Percentiles rank a stretch among this genome's conserved stretches.
Evolutionary conservation across 2,888 invertebrate species (phyloP).

Genomic region (Apoda limacodes): DNA sequence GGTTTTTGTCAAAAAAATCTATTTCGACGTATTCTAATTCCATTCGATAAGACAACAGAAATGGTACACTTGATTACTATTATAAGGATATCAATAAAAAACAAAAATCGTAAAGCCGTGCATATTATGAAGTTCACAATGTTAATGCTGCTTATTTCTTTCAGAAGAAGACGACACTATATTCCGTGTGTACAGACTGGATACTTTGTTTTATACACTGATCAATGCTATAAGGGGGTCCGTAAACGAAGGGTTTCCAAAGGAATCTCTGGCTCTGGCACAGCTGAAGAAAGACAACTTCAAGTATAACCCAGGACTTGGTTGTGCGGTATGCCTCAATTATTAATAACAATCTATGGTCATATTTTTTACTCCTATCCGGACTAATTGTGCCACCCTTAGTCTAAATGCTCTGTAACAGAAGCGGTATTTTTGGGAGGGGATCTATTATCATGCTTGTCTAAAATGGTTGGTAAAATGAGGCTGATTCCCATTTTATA

Average conservation of each 20-base stretch:
- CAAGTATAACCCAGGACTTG: slow-evolving; percentile 39
- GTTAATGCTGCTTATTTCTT: slow-evolving; percentile 7
- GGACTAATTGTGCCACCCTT: neutral
- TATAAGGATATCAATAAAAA: too few relatives aligned
- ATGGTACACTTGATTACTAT: too few relatives aligned
- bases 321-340: slow-evolving; percentile 31
- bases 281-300: slow-evolving; percentile 43
- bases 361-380: neutral
- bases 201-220: slow-evolving; percentile 38
- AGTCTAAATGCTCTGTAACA: too few relatives aligned
- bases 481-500: too few relatives aligned
- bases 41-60: too few relatives aligned
- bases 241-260: slow-evolving; percentile 40
- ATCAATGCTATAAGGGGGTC: slow-evolving; percentile 30
- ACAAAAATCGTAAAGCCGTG: too few relatives aligned
- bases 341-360: slow-evolving; percentile 1
- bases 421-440: too few relatives aligned
- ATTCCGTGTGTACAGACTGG: slow-evolving; percentile 47
- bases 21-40: too few relatives aligned
- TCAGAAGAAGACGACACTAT: slow-evolving; percentile 41
- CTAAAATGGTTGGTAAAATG: too few relatives aligned
- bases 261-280: slow-evolving; percentile 37
- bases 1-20: too few relatives aligned
- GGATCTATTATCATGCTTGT: too few relatives aligned
- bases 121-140: neutral